Conservation (phyloP, 2,113 vertebrate genomes). For the Isichthys henryi region DNA sequence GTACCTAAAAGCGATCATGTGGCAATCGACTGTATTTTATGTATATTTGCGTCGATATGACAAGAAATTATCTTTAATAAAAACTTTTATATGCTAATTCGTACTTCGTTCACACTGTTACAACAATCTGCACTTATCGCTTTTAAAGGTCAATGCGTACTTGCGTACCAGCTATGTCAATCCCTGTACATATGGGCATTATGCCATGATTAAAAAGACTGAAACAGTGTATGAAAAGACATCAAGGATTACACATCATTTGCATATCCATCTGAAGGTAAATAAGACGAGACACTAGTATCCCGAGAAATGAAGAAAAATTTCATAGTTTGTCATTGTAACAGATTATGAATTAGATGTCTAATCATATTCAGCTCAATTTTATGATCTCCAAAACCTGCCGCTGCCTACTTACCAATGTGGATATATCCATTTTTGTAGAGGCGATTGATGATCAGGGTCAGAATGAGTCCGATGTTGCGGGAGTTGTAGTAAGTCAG, state of each 20-base stretch:
- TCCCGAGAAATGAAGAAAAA: not conserved
- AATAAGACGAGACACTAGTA: not conserved
- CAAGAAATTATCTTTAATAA: too few species aligned
- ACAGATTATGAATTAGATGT: not conserved
- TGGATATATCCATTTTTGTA: conserved; percentile 97
- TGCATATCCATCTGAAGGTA: not conserved
- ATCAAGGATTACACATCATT: not conserved
- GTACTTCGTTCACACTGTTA: too few species aligned
- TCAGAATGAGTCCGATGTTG: conserved; percentile 95
- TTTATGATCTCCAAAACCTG: not conserved
- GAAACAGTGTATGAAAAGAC: not conserved
- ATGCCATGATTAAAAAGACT: not conserved
- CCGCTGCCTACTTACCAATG: conserved; percentile 71
- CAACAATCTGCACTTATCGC: too few species aligned
- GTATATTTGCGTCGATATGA: too few species aligned
- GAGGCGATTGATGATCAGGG: conserved; percentile 88
- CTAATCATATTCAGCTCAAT: not conserved
- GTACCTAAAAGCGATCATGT: too few species aligned
- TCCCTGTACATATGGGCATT: not conserved
- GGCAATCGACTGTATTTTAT: too few species aligned
- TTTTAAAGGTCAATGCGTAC: too few species aligned
- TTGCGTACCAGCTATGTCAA: too few species aligned
- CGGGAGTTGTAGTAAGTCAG: conserved; percentile 98
- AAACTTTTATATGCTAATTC: too few species aligned
- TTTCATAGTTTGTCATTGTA: not conserved